A percentile compares a stretch with the other conserved stretches of the same genome.
phyloP scores from a whole-genome alignment of 1,140 invertebrate genomes.

The Bombus difficillimus region DNA sequence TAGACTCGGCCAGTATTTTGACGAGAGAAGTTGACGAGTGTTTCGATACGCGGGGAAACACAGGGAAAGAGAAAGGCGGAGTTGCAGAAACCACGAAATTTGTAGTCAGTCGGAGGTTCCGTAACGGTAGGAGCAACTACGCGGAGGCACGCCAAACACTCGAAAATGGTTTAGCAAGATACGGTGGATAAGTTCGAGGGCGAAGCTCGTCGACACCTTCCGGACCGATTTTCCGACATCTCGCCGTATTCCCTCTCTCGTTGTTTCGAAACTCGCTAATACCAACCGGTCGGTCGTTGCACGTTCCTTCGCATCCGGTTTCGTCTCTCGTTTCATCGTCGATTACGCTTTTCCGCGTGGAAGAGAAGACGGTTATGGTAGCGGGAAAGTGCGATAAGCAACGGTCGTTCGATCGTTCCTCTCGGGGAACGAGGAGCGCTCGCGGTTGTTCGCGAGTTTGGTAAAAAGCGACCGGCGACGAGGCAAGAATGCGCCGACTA shows the following conservation, averaged over 20 bases:
- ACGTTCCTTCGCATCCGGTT: no score
- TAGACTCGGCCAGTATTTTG: no score
- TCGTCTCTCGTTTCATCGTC: background rate
- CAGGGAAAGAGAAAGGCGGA: background rate
- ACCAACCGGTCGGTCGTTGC: background rate
- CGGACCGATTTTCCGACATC: background rate
- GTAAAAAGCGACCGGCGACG: background rate
- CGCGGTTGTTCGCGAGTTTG: conserved; percentile 55
- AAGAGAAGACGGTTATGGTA: background rate
- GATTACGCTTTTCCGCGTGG: background rate
- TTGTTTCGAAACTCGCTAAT: background rate
- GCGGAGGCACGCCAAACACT: conserved; percentile 42
- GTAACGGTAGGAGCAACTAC: conserved; percentile 50
- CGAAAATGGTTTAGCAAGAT: conserved; percentile 54
- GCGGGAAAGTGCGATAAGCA: background rate
- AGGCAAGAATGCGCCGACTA: background rate
- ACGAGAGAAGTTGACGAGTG: background rate
- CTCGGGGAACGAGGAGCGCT: background rate
- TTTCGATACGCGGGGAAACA: background rate
- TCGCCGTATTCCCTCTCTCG: background rate
- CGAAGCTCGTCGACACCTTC: conserved; percentile 40
- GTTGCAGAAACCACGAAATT: conserved; percentile 37
- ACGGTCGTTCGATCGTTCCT: conserved; percentile 9
- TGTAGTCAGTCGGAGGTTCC: conserved; percentile 12
- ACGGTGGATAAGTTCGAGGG: background rate